Base-by-base conservation (phyloP, 2,888 invertebrate species). In the Melieria omissa region DNA sequence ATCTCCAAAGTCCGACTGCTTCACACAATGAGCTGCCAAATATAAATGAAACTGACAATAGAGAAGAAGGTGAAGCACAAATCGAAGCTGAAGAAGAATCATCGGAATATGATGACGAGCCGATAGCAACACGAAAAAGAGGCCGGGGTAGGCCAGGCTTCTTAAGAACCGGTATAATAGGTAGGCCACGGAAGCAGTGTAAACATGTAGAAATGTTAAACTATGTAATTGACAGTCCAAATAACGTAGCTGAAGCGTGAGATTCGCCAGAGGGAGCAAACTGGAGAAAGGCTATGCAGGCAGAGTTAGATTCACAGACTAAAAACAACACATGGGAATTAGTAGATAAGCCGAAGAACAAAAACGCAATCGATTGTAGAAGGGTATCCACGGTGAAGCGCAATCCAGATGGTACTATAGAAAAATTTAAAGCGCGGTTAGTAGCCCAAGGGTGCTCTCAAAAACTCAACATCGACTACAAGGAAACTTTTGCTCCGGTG, bases 401-500 rank as follows among this genome's bases (percentile, higher is more conserved):
- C 1, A 70, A 67, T 14, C 29, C 70, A 16, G 65, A 69, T 49
- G 66, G 58, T 41, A n/a, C 62, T 10, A 47, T 46, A 7, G 63
- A 63, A 65, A 74, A 72, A 66, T 74, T 72, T 63, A 76, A 73
- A 47, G 72, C 71, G 7, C 14, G 66, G 62, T 62, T 70, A 42
- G 70, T 70, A 14, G 67, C 66, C 12, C 71, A 72, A 55, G 76
- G 75, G 7, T 74, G 68, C 46, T 75, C 74, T 2, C 78, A 78
- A 66, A 71, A 68, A 55, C 69, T 63, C 45, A 67, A 73, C 52
- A 52, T 74, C 4, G 75, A 75, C 58, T 76, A 71, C 65, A 61
- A 16, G 0, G 77, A 76, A 67, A 76, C 74, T 3, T 77, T 74
- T 67, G 65, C 78, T 9, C 76, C 76, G 7, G 76, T 75, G 0